Evolutionary conservation across 2,797 vertebrate species (phyloP).

Genomic region (Muraenolepis orangiensis): DNA sequence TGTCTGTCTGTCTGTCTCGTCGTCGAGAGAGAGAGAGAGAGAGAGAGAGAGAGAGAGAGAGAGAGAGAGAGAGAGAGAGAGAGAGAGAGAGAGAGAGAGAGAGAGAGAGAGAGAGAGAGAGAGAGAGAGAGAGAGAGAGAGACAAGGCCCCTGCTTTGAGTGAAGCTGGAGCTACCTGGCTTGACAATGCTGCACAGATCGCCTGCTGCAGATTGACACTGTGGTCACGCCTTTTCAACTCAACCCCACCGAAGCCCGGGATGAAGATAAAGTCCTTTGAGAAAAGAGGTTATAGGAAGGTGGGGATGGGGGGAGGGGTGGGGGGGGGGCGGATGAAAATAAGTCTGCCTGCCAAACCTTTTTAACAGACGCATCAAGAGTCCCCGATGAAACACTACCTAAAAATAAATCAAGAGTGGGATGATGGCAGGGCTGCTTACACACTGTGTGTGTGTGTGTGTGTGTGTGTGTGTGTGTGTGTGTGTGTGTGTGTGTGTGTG

Average conservation of each 20-base stretch:
- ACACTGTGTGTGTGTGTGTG: neutral
- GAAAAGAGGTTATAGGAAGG: neutral
- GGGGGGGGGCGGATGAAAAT: neutral
- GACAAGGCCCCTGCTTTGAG: neutral
- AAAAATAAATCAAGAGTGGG: neutral
- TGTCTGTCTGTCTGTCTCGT: too few species aligned
- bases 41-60: too few species aligned
- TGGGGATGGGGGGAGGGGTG: too few species aligned
- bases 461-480: neutral
- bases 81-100: too few species aligned
- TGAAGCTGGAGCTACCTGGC: neutral
- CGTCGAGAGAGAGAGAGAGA: too few species aligned
- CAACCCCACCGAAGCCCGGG: neutral
- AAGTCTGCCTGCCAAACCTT: neutral
- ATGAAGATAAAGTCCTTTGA: neutral
- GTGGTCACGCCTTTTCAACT: neutral
- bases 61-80: too few species aligned
- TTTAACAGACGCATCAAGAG: neutral
- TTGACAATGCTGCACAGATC: neutral
- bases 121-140: too few species aligned
- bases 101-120: too few species aligned
- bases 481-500: slow-evolving; percentile 6
- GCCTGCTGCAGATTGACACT: neutral
- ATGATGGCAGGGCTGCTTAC: too few species aligned
- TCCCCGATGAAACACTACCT: neutral